Evolutionary conservation across 2,113 vertebrate species (phyloP), one percentile per base, ranked within the genome.

Genomic region (Cygnus buccinator): DNA sequence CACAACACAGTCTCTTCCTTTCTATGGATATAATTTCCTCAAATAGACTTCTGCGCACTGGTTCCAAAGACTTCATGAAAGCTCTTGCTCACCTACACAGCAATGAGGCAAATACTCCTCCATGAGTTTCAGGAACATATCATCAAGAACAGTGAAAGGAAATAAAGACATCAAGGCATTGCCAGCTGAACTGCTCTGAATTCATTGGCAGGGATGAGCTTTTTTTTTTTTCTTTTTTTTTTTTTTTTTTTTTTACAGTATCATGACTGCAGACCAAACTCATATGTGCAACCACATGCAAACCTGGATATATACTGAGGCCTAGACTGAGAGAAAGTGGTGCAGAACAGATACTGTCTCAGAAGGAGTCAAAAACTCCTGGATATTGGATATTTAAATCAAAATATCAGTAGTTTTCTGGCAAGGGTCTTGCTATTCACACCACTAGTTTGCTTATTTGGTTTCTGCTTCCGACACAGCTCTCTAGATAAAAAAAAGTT

Each of bases 271-370:
- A 54, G 46, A 41, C 4, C 35, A 39, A 28, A 39, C 35, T 46
- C 68, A 11, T 4, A 46, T 0, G 1, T 19, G 33, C 73, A 75
- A 22, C 6, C 19, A 50, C 23, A 14, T 5, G n/a, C 37, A 62
- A 57, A 33, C 31, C 54, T 41, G 16, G 18, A 28, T 20, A 10
- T 4, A 16, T 2, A 10, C 1, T 46, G 54, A 57, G 35, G 37
- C 44, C 84, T 14, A 39, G 43, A 5, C 37, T 44, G 17, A 78
- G 48, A n/a, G 55, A 85, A n/a, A 88, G 58, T 26, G 35, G 17
- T 37, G 37, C 5, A 19, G 39, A 87, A 58, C 7, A 66, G 31
- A 55, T 9, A 39, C 10, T 20, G 31, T 25, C 41, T 58, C 33
- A 44, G 16, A 82, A 72, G 44, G 3, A 48, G 25, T 31, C 20